Percentiles rank a stretch among this genome's conserved stretches.
Conservation (phyloP, 2,797 vertebrate species). For the Acropternis orthonyx region DNA sequence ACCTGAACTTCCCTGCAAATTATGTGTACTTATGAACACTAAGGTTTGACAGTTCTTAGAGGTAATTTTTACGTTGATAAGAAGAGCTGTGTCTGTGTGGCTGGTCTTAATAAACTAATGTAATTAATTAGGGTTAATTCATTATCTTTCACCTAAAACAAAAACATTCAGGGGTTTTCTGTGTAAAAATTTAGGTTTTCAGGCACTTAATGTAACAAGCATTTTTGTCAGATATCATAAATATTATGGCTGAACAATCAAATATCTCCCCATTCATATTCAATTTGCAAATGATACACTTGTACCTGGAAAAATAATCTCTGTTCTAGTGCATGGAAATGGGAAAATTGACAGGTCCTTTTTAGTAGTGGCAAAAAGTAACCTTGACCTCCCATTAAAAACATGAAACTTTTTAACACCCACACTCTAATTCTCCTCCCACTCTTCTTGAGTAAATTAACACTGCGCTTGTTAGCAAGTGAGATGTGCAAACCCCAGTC, state of each 20-base stretch:
- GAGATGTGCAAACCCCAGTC: neutral
- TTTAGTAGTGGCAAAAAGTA: neutral
- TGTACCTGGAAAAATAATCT: neutral
- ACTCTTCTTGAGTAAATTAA: neutral
- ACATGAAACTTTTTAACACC: neutral
- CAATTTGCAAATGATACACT: constrained; percentile 8
- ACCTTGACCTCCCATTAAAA: neutral
- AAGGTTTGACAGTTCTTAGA: neutral
- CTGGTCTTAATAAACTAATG: neutral
- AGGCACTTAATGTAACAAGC: neutral
- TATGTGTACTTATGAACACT: neutral
- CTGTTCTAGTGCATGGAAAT: neutral
- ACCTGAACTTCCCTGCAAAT: neutral
- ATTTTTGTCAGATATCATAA: neutral
- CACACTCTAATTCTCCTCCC: neutral
- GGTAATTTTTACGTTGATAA: neutral
- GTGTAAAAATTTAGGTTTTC: neutral
- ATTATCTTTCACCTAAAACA: neutral
- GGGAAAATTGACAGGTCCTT: neutral
- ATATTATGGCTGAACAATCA: neutral
- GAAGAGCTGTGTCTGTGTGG: neutral
- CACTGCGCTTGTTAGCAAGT: neutral
- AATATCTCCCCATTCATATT: neutral
- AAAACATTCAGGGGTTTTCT: neutral
- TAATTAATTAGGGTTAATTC: neutral